These are phyloP conservation scores for Platalea minor DNA, from an alignment of 2,797 vertebrate species.

Conservation along the genomic window DNA sequence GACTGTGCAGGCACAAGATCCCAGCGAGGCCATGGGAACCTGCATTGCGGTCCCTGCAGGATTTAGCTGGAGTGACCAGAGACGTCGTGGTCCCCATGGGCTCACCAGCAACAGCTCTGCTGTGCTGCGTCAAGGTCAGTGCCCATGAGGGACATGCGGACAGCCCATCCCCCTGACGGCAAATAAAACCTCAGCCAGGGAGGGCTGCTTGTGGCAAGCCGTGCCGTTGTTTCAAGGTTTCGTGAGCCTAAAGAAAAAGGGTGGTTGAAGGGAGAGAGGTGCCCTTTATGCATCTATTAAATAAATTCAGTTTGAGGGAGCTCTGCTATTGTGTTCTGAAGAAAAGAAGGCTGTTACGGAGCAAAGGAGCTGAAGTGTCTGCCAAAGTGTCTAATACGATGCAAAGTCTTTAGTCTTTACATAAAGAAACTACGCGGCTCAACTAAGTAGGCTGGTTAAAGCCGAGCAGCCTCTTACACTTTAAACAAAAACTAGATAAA, in stretches of 20 bases:
- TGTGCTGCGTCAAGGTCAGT: background rate
- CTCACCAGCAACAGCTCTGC: background rate
- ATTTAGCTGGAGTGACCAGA: background rate
- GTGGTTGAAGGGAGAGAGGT: background rate
- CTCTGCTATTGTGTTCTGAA: constrained; percentile 9
- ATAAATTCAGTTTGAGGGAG: constrained; percentile 3
- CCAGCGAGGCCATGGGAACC: background rate
- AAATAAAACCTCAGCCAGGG: background rate
- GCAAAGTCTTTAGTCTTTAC: constrained; percentile 10
- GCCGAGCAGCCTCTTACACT: background rate
- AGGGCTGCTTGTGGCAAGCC: background rate
- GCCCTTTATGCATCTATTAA: constrained; percentile 1
- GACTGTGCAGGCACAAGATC: background rate
- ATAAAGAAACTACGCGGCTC: background rate
- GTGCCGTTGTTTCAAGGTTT: background rate
- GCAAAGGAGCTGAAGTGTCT: background rate
- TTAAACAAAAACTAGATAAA: constrained; percentile 26
- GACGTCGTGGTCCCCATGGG: rapidly evolving
- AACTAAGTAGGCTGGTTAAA: background rate
- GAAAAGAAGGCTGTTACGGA: background rate
- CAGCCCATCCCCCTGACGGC: background rate
- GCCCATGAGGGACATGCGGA: background rate
- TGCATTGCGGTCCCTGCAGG: background rate
- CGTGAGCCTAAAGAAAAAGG: background rate
- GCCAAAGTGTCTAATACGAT: background rate